Evolutionary conservation across 2,888 invertebrate species (phyloP).

Genomic region (Machimus atricapillus): DNA sequence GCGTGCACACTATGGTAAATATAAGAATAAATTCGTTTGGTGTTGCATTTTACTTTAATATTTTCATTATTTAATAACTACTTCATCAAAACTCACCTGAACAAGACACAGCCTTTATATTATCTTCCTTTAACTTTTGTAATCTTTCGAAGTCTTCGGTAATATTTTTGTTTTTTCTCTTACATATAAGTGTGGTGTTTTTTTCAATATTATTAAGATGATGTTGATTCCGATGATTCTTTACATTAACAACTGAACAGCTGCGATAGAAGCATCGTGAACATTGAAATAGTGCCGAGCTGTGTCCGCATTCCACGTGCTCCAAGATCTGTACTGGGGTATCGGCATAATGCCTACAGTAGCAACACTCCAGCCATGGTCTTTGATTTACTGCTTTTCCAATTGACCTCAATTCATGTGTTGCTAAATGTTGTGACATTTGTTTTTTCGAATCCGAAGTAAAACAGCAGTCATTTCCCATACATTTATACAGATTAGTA

Average conservation of each 20-base stretch:
- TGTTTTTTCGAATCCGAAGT: not conserved
- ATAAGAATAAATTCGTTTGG: not conserved
- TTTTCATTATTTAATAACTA: not conserved
- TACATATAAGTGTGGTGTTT: not conserved
- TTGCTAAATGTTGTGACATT: not conserved
- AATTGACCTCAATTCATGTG: not conserved
- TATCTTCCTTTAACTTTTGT: not conserved
- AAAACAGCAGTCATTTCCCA: not conserved
- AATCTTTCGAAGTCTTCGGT: not conserved
- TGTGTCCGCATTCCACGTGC: not conserved
- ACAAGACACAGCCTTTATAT: not conserved
- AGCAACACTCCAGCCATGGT: slow-evolving; percentile 12
- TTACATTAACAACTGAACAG: not conserved
- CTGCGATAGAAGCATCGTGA: slow-evolving; percentile 7
- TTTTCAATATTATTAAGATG: not conserved
- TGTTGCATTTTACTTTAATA: not conserved
- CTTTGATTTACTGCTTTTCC: not conserved
- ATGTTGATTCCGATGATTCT: not conserved
- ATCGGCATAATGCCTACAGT: not conserved
- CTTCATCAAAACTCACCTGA: not conserved
- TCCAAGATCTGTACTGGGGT: not conserved
- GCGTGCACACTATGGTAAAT: not conserved
- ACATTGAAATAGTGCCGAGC: slow-evolving; percentile 1
- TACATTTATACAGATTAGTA: not conserved
- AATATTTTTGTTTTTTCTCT: not conserved